These are phyloP conservation scores for Bursaphelenchus okinawaensis DNA, from an alignment of 2,888 invertebrate genomes.

Conservation along the genomic window DNA sequence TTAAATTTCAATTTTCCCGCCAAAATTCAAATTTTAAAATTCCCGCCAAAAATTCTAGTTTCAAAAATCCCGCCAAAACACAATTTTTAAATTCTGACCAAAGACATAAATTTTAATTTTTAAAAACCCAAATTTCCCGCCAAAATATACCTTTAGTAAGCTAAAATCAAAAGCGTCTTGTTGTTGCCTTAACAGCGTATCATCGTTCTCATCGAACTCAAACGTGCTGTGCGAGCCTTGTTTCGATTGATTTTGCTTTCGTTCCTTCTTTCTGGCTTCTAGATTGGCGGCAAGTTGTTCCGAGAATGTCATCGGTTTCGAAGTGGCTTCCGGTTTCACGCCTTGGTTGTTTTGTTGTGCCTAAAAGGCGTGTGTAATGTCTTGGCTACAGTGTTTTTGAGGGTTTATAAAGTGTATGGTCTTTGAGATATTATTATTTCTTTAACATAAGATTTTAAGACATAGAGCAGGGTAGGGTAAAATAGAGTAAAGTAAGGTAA, in stretches of 20 bases:
- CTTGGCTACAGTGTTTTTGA: too few relatives aligned
- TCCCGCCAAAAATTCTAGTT: not conserved
- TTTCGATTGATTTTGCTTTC: not conserved
- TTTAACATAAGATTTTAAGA: too few relatives aligned
- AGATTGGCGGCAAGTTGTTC: not conserved
- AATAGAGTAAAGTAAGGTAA: too few relatives aligned
- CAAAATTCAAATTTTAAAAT: not conserved
- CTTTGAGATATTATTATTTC: too few relatives aligned
- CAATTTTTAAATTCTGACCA: not conserved
- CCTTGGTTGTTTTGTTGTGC: too few relatives aligned
- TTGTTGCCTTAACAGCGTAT: slow-evolving; percentile 4
- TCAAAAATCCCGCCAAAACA: not conserved
- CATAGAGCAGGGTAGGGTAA: too few relatives aligned
- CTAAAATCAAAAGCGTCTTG: slow-evolving; percentile 16
- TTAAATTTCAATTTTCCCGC: not conserved
- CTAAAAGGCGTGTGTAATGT: too few relatives aligned
- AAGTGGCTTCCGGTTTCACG: too few relatives aligned
- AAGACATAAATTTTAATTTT: not conserved
- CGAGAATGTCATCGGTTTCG: too few relatives aligned
- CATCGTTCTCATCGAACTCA: slow-evolving; percentile 7
- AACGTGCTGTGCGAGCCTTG: not conserved
- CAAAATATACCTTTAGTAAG: not conserved
- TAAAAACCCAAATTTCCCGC: not conserved
- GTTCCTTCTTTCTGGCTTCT: not conserved
- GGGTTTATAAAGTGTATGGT: too few relatives aligned